Evolutionary conservation across 2,113 vertebrate genomes (phyloP).

Genomic region (Leucopternis melanops): DNA sequence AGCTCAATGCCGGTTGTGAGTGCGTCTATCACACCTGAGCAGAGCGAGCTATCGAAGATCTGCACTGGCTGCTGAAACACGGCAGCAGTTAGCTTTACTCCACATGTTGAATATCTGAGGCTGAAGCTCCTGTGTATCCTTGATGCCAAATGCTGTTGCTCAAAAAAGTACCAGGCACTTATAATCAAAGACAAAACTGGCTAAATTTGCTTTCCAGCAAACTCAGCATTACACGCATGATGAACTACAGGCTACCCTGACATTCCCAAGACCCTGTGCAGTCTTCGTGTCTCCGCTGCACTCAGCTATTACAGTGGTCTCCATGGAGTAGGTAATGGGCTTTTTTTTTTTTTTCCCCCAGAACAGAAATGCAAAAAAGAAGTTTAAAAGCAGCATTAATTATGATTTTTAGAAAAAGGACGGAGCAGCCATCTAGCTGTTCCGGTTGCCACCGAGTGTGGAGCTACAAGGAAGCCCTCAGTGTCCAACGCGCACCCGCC

Average conservation of each 20-base stretch:
- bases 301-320: not conserved
- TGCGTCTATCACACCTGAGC: not conserved
- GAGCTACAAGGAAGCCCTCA: not conserved
- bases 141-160: not conserved
- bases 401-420: not conserved
- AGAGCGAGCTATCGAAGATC: not conserved
- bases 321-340: not conserved
- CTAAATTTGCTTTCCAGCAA: not conserved
- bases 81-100: not conserved
- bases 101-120: accelerated
- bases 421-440: not conserved
- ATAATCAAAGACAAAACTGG: not conserved
- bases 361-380: not conserved
- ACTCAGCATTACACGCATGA: accelerated
- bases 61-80: not conserved
- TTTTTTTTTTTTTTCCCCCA: not conserved
- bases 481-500: not conserved
- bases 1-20: not conserved
- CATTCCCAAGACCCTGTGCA: not conserved
- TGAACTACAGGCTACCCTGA: not conserved
- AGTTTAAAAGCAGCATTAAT: not conserved
- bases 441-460: not conserved
- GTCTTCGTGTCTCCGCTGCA: not conserved
- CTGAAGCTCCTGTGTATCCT: not conserved
- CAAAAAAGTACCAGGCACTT: not conserved